A percentile compares a stretch with the other conserved stretches of the same genome.
Conservation (phyloP, 1,140 invertebrate species). For the Galendromus occidentalis region DNA sequence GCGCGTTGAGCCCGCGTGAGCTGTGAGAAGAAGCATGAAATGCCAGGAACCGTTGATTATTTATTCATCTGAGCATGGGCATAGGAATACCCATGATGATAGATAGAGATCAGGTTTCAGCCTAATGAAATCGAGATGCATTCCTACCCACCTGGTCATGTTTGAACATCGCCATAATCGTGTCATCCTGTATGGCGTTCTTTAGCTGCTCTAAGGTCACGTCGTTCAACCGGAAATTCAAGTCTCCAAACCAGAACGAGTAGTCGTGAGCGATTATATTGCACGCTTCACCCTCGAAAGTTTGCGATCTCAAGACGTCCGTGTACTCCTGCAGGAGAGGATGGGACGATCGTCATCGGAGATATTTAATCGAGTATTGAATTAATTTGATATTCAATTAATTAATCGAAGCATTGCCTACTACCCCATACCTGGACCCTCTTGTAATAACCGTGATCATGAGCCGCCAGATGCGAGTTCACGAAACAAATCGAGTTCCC, state of each 20-base stretch:
- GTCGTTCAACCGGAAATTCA: slow-evolving; percentile 63
- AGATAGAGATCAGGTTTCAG: too few relatives aligned
- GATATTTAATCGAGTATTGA: too few relatives aligned
- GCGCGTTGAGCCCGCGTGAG: slow-evolving; percentile 41
- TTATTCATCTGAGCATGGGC: too few relatives aligned
- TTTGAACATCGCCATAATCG: slow-evolving; percentile 35
- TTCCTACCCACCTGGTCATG: slow-evolving; percentile 31
- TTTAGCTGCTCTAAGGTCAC: slow-evolving; percentile 45
- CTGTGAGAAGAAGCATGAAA: slow-evolving; percentile 15
- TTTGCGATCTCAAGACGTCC: slow-evolving; percentile 39
- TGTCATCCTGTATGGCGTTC: slow-evolving; percentile 38
- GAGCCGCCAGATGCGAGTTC: slow-evolving; percentile 68
- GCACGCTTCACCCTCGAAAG: slow-evolving; percentile 32
- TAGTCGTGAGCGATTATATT: slow-evolving; percentile 40
- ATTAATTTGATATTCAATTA: too few relatives aligned
- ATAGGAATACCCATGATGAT: slow-evolving; percentile 8
- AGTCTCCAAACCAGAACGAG: slow-evolving; percentile 81
- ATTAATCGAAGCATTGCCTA: background rate
- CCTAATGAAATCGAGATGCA: too few relatives aligned
- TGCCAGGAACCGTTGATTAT: too few relatives aligned
- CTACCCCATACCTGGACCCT: slow-evolving; percentile 37
- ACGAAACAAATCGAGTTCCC: slow-evolving; percentile 67
- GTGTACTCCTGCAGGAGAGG: slow-evolving; percentile 45
- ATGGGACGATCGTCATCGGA: too few relatives aligned
- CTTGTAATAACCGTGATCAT: slow-evolving; percentile 54